Evolutionary conservation across 2,797 vertebrate species (phyloP), one percentile per base, ranked within the genome.

Genomic region (Meriones psammophilus): DNA sequence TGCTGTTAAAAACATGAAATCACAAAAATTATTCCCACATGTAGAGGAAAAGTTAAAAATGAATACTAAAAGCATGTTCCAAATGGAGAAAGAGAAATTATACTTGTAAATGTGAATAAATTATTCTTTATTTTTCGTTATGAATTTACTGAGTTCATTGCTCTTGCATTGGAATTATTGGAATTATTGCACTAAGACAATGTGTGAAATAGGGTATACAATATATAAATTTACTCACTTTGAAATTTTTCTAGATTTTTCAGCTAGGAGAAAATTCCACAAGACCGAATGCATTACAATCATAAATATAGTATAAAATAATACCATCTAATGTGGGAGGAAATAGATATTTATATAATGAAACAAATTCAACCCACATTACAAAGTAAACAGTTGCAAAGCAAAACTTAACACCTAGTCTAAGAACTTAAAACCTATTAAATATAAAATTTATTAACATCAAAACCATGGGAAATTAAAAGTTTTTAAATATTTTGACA

Each of bases 1-100:
- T 94, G 83, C 74, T 96, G 74, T 88, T 98, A 96, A 98, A 97
- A 97, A 96, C 95, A 88, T 96, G 84, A 97, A 98, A 98, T 89
- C 87, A 97, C 96, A 98, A 98, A 98, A 98, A 98, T 96, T 98
- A 98, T 97, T 92, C 92, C 94, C 42, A 95, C 77, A 81, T 83
- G 76, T 33, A 79, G 77, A 36, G 92, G 71, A 91, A 97, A 90
- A 42, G 69, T 76, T 68, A 95, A 95, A 91, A 98, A 97, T 9
- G 18, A 3, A 33, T 78, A 68, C 26, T 80, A 90, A 76, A 98
- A 87, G 20, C 39, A 20, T 91, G 85, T 97, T 98, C 90, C 93
- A 97, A 98, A 80, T 96, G 97, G 96, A 95, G 85, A 91, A 36
- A 28, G 68, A 60, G 58, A 60, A 97, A 97, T 94, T 97, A 92